Base-by-base conservation (phyloP, 1,140 invertebrate genomes). In the Mamestra configurata region DNA sequence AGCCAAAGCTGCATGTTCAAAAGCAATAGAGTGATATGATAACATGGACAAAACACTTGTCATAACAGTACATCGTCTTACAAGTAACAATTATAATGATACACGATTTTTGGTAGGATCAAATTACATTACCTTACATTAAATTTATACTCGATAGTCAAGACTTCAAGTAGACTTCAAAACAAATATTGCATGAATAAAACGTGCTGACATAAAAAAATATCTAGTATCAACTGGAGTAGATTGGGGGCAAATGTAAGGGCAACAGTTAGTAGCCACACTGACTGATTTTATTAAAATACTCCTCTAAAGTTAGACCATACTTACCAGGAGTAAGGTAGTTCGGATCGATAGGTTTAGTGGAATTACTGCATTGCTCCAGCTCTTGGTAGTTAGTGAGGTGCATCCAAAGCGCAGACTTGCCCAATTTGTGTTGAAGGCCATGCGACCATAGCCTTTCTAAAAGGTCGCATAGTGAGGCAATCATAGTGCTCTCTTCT, bases 361-460 rank as follows among this genome's bases (percentile, higher is more conserved):
- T 95, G 0, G 96, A 96, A 79, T 97, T 97, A 86, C 96, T 97
- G 86, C 97, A 97, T 80, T 98, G 98, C 86, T 99, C 98, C 57
- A 98, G 92, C 88, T 99, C 98, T 88, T 99, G 97, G 92, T 98
- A 99, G 92, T 98, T 98, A 0, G 97, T 96, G 13, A 99, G 95
- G 91, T 99, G 98, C 61, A 98, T 98, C 99, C 99, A 99, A 0
- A 99, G 95, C 0, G 98, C 98, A 8, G 98, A 99, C 95, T 99
- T 99, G 8, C 98, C 98, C 96, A 99, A 98, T 94, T 99, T 99
- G 51, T 97, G 97, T 90, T 99, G 98, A 18, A 99, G 93, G 0
- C 99, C 99, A 93, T 99, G 99, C 1, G 98, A 98, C 99, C 99
- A 99, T 53, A 99, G 98, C 82, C 99, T 96, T 95, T 99, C 99